These are phyloP conservation scores for Pithys albifrons DNA, from an alignment of 2,113 vertebrate genomes.

Conservation along the genomic window DNA sequence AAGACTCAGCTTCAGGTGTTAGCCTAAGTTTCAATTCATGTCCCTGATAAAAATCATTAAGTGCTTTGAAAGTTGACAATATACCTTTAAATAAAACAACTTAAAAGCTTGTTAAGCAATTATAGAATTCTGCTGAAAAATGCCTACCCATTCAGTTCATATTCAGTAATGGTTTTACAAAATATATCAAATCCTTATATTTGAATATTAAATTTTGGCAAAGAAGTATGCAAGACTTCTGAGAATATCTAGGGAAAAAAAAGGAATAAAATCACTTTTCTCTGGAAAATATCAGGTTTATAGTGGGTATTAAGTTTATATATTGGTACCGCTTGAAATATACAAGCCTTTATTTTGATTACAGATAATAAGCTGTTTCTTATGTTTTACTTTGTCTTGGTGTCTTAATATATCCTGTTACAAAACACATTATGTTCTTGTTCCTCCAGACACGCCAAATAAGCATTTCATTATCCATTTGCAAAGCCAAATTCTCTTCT, in stretches of 20 bases:
- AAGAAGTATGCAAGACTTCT: background rate
- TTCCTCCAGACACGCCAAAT: background rate
- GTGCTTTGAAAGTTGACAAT: background rate
- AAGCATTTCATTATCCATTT: background rate
- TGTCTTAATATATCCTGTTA: background rate
- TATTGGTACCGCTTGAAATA: background rate
- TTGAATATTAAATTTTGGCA: background rate
- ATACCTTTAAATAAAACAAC: background rate
- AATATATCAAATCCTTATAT: background rate
- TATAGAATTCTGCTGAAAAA: background rate
- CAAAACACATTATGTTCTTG: background rate
- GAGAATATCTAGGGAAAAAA: background rate
- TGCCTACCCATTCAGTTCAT: background rate
- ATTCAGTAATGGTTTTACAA: background rate
- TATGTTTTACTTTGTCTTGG: background rate
- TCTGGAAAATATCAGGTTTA: background rate
- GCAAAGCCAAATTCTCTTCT: background rate
- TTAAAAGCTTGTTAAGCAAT: background rate
- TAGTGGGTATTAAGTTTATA: background rate
- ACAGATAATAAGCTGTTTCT: background rate
- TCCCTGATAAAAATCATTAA: background rate
- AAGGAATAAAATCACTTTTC: background rate
- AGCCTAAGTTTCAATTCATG: background rate
- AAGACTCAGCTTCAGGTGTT: background rate
- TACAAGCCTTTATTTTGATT: background rate